Evolutionary conservation across 1,140 invertebrate species (phyloP).

Genomic region (Drosophila pallidifrons): DNA sequence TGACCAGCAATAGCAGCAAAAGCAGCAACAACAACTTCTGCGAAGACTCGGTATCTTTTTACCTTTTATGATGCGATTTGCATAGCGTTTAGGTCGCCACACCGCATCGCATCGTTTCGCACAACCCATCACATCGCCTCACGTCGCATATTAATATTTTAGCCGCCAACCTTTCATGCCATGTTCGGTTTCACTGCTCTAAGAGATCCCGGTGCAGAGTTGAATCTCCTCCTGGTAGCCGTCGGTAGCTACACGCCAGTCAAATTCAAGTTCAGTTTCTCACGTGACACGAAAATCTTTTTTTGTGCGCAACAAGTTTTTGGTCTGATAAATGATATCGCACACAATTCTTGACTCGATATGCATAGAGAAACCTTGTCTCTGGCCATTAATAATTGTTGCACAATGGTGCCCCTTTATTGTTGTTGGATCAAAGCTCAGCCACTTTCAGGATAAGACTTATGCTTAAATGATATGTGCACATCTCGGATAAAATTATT

Average conservation of each 20-base stretch:
- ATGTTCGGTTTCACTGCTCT: constrained; percentile 73
- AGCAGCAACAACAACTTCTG: constrained; percentile 26
- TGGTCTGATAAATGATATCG: constrained; percentile 80
- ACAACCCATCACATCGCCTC: constrained; percentile 31
- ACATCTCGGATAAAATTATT: neutral
- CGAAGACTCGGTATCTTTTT: constrained; percentile 50
- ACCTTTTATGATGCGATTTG: constrained; percentile 73
- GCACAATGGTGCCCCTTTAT: constrained; percentile 16
- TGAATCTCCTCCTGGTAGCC: constrained; percentile 23
- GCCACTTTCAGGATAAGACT: neutral
- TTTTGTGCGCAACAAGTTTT: constrained; percentile 84
- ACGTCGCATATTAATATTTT: constrained; percentile 68
- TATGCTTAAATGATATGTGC: constrained; percentile 4
- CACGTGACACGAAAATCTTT: constrained; percentile 84
- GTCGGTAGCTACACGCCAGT: constrained; percentile 56
- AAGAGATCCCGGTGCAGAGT: neutral
- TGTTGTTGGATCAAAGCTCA: constrained; percentile 5
- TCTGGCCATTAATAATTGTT: constrained; percentile 74
- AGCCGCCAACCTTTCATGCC: constrained; percentile 72
- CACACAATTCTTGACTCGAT: constrained; percentile 67
- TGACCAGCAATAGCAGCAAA: constrained; percentile 35
- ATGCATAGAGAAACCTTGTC: constrained; percentile 63
- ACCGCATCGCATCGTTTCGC: constrained; percentile 34
- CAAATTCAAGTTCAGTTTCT: constrained; percentile 46
- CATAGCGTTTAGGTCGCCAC: constrained; percentile 72